Conservation (phyloP, 2,797 vertebrate genomes). For the Neoniphon sammara region DNA sequence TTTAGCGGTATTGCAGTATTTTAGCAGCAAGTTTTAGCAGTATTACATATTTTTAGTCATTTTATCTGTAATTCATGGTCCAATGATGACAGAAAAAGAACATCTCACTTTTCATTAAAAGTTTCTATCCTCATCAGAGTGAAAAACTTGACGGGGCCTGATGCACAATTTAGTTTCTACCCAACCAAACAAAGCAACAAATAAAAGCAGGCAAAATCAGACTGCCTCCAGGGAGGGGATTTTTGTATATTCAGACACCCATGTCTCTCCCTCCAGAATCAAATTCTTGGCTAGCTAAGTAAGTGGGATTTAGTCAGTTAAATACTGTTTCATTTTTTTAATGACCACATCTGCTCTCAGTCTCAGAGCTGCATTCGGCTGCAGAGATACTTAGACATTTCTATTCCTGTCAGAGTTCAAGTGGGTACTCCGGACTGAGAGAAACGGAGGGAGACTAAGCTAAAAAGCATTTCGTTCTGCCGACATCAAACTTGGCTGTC, state of each 20-base stretch:
- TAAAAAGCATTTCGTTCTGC: conserved; percentile 63
- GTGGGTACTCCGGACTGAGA: conserved; percentile 45
- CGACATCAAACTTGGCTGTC: conserved; percentile 44
- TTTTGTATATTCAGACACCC: not conserved
- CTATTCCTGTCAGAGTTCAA: conserved; percentile 72
- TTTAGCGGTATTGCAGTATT: not conserved
- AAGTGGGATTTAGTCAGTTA: conserved; percentile 51
- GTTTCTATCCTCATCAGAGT: conserved; percentile 7
- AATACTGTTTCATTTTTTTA: conserved; percentile 56
- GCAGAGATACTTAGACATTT: conserved; percentile 60
- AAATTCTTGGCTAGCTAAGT: conserved; percentile 47
- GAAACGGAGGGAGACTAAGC: conserved; percentile 54
- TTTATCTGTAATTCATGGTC: conserved; percentile 13
- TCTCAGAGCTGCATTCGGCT: conserved; percentile 48
- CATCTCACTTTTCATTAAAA: conserved; percentile 1
- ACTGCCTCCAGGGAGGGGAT: not conserved
- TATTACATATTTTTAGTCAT: not conserved
- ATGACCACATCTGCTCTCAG: conserved; percentile 43
- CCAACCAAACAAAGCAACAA: conserved; percentile 23
- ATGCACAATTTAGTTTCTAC: conserved; percentile 42
- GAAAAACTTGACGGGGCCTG: conserved; percentile 2
- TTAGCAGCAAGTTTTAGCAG: not conserved
- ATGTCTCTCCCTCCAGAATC: conserved; percentile 18
- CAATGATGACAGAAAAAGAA: not conserved
- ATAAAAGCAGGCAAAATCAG: conserved; percentile 44